Evolutionary conservation across 2,888 invertebrate genomes (phyloP), one percentile per base, ranked within the genome.

Genomic region (Latrodectus elegans): DNA sequence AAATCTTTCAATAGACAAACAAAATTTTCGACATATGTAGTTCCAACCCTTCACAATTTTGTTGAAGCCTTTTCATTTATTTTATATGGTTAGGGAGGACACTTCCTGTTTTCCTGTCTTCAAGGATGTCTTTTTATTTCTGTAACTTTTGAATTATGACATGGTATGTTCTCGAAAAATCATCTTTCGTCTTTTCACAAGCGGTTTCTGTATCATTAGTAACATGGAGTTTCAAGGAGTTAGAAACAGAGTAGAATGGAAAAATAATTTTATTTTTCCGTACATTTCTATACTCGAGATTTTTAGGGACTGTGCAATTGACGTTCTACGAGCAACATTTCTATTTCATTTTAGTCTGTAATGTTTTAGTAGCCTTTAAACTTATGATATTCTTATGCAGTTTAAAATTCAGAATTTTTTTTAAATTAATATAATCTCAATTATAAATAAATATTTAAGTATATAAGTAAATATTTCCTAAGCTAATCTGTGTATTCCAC

Each of bases 141-240:
- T 49, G 17, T 51, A 26, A 38, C 15, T 71, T 71, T 49, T 14
- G 17, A 53, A n/a, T n/a, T 17, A 22, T 26, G 17, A 22, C 17
- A 68, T 15, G 64, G 17, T n/a, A 17, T 64, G 17, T 64, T 64
- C 64, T 64, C 17, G 68, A 14, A 26, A 12, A 68, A 68, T 68
- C 72, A 51, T 72, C 51, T 72, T 49, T 72, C n/a, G 10, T 72
- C 49, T 51, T 51, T 72, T 26, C 38, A 38, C 51, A 15, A 51
- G 8, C n/a, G n/a, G 15, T 17, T 51, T 38, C 51, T 72, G 14
- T 72, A 4, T 51, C 51, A 51, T 72, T 51, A 72, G 49, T 72
- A 26, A 72, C n/a, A 38, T 14, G 10, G 15, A 22, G 9, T 72
- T 51, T 26, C 14, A 14, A 10, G 51, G 22, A 53, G 22, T 17